A percentile compares a stretch with the other conserved stretches of the same genome.
These are phyloP conservation scores for Phaetusa simplex DNA, from an alignment of 2,113 vertebrate genomes.

Conservation along the genomic window DNA sequence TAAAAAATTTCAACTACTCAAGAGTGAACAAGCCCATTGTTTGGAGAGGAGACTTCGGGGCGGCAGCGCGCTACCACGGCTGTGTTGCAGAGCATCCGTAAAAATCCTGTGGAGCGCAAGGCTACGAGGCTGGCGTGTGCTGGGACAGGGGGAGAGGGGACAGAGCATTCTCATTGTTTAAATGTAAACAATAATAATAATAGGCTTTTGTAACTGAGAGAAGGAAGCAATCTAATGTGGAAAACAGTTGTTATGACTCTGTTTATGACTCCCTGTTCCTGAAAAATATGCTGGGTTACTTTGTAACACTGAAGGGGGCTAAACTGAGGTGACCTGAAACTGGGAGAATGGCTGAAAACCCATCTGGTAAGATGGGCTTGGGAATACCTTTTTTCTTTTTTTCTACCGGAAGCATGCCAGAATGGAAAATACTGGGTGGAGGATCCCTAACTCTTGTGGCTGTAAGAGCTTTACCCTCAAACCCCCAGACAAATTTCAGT, in stretches of 20 bases:
- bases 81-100: not conserved
- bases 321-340: not conserved
- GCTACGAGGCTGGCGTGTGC: fast-evolving
- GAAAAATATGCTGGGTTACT: not conserved
- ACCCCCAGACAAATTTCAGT: not conserved
- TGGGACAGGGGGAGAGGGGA: not conserved
- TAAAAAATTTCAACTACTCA: not conserved
- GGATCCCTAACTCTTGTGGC: not conserved
- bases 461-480: not conserved
- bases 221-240: conserved; percentile 34
- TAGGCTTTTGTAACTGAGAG: not conserved
- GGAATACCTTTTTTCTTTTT: not conserved
- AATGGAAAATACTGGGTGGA: not conserved
- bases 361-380: not conserved
- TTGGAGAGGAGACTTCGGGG: not conserved
- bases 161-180: conserved; percentile 23
- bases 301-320: not conserved
- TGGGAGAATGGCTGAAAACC: not conserved
- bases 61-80: not conserved
- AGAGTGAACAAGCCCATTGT: not conserved
- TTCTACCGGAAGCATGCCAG: not conserved
- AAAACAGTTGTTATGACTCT: conserved; percentile 24
- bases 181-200: conserved; percentile 35
- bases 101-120: not conserved
- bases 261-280: conserved; percentile 1